Evolutionary conservation across 2,888 invertebrate species (phyloP).

Genomic region (Epinotia brunnichana): DNA sequence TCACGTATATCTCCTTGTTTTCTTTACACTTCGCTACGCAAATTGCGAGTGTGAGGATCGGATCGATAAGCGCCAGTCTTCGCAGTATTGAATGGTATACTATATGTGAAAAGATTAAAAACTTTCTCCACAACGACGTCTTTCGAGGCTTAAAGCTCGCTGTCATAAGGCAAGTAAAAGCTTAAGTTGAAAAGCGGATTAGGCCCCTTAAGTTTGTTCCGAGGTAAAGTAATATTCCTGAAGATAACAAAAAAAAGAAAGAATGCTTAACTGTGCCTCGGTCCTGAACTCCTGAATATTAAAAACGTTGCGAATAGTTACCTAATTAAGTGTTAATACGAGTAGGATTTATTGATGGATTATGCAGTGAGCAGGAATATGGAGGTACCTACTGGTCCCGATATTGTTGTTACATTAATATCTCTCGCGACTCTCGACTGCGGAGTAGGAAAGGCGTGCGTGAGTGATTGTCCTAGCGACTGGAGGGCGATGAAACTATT

Average conservation of each 20-base stretch:
- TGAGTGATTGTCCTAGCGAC: slow-evolving; percentile 40
- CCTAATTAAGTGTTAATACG: slow-evolving; percentile 56
- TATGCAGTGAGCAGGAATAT: slow-evolving; percentile 15
- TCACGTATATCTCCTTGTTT: slow-evolving; percentile 40
- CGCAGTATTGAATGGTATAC: slow-evolving; percentile 43
- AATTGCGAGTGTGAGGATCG: slow-evolving; percentile 33
- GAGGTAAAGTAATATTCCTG: slow-evolving; percentile 76
- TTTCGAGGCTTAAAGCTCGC: slow-evolving; percentile 70
- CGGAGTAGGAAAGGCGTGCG: slow-evolving; percentile 36
- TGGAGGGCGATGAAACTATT: slow-evolving; percentile 60
- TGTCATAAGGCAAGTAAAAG: slow-evolving; percentile 80
- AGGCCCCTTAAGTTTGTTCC: slow-evolving; percentile 78
- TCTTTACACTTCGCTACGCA: slow-evolving; percentile 43
- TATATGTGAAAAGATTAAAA: slow-evolving; percentile 72
- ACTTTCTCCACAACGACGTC: slow-evolving; percentile 70
- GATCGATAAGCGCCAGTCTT: slow-evolving; percentile 38
- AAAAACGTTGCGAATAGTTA: slow-evolving; percentile 59
- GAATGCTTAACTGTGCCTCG: slow-evolving; percentile 61
- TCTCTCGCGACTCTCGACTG: slow-evolving; percentile 15
- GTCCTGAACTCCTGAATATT: slow-evolving; percentile 70
- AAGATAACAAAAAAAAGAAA: slow-evolving; percentile 61
- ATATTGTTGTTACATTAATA: slow-evolving; percentile 39
- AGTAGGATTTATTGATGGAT: slow-evolving; percentile 37
- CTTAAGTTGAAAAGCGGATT: slow-evolving; percentile 79
- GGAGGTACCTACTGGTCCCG: not conserved